These are phyloP conservation scores for Pongo pygmaeus DNA, from an alignment of 2,113 vertebrate genomes.

Conservation along the genomic window DNA sequence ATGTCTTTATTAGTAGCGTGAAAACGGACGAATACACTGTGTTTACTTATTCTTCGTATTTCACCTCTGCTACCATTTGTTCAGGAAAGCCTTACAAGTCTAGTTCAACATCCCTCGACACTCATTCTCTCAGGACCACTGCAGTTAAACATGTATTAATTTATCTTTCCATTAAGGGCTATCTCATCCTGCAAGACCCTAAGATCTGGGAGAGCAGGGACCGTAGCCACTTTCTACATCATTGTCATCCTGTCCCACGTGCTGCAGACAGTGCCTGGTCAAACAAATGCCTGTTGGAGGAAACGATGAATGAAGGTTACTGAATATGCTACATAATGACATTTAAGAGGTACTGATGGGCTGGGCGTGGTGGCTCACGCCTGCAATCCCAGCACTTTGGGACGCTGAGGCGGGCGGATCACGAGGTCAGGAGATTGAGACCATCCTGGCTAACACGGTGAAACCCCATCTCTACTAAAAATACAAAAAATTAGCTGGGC, in stretches of 20 bases:
- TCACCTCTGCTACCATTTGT: no score
- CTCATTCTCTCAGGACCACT: background rate
- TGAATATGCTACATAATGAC: background rate
- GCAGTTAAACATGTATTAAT: background rate
- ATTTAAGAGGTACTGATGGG: background rate
- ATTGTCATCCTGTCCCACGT: background rate
- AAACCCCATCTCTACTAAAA: no score
- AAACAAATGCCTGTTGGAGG: background rate
- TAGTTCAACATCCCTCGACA: background rate
- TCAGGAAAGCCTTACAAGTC: background rate
- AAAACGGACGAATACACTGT: no score
- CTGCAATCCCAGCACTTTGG: no score
- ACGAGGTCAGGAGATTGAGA: no score
- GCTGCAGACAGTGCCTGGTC: background rate
- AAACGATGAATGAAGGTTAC: background rate
- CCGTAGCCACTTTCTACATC: background rate
- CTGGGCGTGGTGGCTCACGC: fast-evolving
- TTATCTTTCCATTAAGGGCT: background rate
- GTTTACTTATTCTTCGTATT: background rate
- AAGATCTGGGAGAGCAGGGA: background rate
- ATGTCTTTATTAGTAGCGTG: no score
- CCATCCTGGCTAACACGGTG: no score
- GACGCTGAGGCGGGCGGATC: no score
- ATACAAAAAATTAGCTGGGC: no score
- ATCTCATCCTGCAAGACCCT: background rate